Conservation (phyloP, 2,797 vertebrate genomes). For the Enteromius afrohamiltoni region DNA sequence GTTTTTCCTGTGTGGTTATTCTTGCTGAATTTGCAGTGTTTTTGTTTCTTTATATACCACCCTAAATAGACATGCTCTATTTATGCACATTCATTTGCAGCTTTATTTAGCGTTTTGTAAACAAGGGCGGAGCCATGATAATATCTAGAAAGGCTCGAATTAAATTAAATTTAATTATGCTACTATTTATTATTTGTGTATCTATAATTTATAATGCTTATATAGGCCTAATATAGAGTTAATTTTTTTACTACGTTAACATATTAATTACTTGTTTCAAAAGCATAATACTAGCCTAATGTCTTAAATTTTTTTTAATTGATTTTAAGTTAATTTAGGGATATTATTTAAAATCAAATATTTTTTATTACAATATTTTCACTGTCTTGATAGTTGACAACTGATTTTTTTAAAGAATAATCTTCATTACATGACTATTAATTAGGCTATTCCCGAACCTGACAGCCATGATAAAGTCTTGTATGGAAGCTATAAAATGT, state of each 20-base stretch:
- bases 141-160: not conserved
- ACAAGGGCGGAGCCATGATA: not conserved
- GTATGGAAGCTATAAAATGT: not conserved
- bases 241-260: not conserved
- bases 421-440: too few species aligned
- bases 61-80: not conserved
- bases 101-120: not conserved
- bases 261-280: not conserved
- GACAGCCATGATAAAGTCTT: not conserved
- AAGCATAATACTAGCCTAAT: too few species aligned
- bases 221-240: not conserved
- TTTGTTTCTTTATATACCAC: not conserved
- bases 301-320: too few species aligned
- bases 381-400: too few species aligned
- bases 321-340: not conserved
- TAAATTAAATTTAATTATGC: not conserved
- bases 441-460: not conserved
- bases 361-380: not conserved
- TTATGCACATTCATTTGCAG: not conserved
- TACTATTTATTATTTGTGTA: too few species aligned
- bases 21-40: not conserved
- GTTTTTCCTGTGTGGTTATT: not conserved
- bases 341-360: not conserved
- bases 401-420: too few species aligned
- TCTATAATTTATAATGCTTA: not conserved